Evolutionary conservation across 2,113 vertebrate species (phyloP), one percentile per base, ranked within the genome.

Genomic region (Otus sunia): DNA sequence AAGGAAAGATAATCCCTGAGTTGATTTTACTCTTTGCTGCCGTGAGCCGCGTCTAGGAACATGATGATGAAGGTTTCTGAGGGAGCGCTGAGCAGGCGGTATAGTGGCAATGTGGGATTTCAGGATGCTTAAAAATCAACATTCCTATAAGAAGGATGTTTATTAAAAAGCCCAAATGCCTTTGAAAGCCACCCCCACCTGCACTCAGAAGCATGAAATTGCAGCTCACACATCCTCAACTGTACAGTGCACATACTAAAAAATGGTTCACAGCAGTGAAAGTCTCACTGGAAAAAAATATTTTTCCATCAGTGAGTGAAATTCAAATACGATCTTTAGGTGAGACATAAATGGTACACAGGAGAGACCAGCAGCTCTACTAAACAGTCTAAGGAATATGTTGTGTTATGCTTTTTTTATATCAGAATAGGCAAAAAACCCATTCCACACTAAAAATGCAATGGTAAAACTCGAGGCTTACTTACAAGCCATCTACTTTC

Each of bases 171-270:
- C 4, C 8, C 12, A 52, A 81, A 84, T 37, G 32, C 21, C 30
- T 64, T 36, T 43, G 30, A 88, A 92, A 45, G 11, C 6, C 43
- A 59, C 2, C 12, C 13, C 18, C 1, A 37, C 11, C 45, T 69
- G n/a, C 32, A 43, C 16, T 43, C n/a, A 62, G 45, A 56, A 83
- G 25, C 11, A 10, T 5, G 34, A 69, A 25, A 45, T 58, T 83
- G 43, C 62, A 83, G 58, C 25, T 53, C 50, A 47, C 36, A 27
- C 11, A 30, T 27, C 32, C 82, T 64, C 37, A 66, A 29, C 29
- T 67, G 43, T 7, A 10, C 1, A 2, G 8, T 34, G 21, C 22
- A 29, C 0, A 0, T 5, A n/a, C 55, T 27, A 14, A 62, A 75
- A 71, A 52, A 12, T 10, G 2, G 26, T 52, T 89, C 27, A 34